Percentiles rank a stretch among this genome's conserved stretches.
phyloP scores from a whole-genome alignment of 2,888 invertebrate genomes.

The Hipparchia semele region DNA sequence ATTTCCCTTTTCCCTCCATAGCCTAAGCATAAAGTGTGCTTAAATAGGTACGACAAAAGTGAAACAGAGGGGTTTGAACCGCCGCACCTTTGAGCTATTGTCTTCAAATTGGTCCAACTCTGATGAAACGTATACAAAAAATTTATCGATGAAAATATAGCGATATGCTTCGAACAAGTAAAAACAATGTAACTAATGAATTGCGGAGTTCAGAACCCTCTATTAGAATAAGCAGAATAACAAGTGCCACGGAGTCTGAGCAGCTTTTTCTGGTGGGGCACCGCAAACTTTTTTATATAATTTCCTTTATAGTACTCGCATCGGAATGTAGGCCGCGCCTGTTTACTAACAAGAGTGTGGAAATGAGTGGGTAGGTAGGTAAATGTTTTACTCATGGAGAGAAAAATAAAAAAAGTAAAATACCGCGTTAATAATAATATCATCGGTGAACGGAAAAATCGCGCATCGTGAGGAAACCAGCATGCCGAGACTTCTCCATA shows the following conservation, averaged over 20 bases:
- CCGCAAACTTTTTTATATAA: conserved; percentile 25
- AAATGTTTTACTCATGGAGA: neutral
- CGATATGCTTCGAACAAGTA: neutral
- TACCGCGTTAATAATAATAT: neutral
- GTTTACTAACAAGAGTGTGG: conserved; percentile 35
- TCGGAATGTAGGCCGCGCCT: conserved; percentile 34
- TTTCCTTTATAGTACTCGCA: conserved; percentile 29
- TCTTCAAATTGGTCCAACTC: too few species aligned
- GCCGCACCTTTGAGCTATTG: too few species aligned
- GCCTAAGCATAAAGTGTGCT: too few species aligned
- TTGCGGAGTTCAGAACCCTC: neutral
- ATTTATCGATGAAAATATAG: neutral
- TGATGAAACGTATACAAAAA: too few species aligned
- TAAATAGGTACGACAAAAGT: too few species aligned
- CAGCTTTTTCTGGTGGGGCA: conserved; percentile 8
- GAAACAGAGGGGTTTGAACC: too few species aligned
- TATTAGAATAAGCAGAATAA: conserved; percentile 3
- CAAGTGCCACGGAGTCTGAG: neutral
- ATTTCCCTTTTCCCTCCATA: too few species aligned
- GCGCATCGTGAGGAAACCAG: too few species aligned
- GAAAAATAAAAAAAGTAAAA: neutral
- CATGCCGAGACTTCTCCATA: too few species aligned
- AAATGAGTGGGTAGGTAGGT: conserved; percentile 6
- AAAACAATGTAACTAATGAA: neutral
- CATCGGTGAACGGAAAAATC: too few species aligned